phyloP scores from a whole-genome alignment of 2,113 vertebrate genomes.

The Euleptes europaea region DNA sequence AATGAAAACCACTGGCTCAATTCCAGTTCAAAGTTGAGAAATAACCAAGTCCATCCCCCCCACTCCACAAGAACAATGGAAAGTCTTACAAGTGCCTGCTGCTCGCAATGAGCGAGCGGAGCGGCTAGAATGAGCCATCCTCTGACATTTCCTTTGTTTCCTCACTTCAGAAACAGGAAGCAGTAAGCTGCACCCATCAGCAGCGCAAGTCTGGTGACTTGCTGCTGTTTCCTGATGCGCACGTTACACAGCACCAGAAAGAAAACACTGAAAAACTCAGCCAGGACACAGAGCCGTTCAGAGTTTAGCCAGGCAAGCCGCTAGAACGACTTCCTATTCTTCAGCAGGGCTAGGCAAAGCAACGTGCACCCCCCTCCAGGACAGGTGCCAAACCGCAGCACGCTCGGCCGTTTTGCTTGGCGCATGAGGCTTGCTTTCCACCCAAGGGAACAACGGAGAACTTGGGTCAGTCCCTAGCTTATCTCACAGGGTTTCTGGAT shows the following conservation, averaged over 20 bases:
- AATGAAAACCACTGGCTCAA: too few species aligned
- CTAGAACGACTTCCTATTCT: not conserved
- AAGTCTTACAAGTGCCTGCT: not conserved
- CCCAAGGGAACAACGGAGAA: too few species aligned
- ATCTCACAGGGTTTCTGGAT: too few species aligned
- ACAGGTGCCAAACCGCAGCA: too few species aligned
- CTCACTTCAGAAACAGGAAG: constrained; percentile 62
- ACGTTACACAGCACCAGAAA: not conserved
- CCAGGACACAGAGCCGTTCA: not conserved
- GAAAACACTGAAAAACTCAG: fast-evolving
- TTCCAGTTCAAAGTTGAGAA: not conserved
- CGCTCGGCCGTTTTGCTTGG: too few species aligned
- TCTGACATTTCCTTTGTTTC: constrained; percentile 46
- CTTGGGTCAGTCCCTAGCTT: too few species aligned
- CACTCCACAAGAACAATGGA: not conserved
- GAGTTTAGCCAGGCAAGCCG: not conserved
- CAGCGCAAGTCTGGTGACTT: constrained; percentile 24
- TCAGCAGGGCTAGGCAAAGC: too few species aligned
- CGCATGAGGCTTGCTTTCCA: too few species aligned
- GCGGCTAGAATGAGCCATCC: constrained; percentile 25
- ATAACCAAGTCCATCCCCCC: not conserved
- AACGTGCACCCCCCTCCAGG: too few species aligned
- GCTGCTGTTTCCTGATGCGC: constrained; percentile 59
- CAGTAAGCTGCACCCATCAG: constrained; percentile 40
- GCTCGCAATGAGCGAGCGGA: not conserved